Percentiles rank a stretch among this genome's conserved stretches.
phyloP scores from a whole-genome alignment of 1,140 invertebrate species.

The Myzus persicae region DNA sequence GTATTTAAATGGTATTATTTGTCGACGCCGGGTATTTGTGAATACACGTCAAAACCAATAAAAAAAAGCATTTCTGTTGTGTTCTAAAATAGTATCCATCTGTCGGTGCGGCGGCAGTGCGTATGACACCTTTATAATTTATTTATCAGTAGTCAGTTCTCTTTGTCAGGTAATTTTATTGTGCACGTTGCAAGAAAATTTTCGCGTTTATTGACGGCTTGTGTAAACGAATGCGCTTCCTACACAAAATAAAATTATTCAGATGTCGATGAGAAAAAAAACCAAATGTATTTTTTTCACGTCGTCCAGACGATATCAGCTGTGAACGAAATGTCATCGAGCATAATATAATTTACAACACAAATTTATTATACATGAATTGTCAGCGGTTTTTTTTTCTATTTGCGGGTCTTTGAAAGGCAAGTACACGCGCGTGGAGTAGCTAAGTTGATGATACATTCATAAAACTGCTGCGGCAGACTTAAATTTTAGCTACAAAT shows the following conservation, averaged over 20 bases:
- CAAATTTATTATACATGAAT: neutral
- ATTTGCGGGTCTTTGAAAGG: neutral
- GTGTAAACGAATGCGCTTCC: neutral
- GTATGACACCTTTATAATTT: conserved; percentile 26
- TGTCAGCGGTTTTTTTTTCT: neutral
- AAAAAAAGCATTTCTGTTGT: conserved; percentile 2
- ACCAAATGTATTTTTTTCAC: neutral
- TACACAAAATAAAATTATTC: conserved; percentile 13
- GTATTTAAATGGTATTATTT: conserved; percentile 30
- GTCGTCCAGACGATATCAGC: neutral
- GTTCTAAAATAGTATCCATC: neutral
- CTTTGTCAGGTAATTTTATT: conserved; percentile 45
- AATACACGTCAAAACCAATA: neutral
- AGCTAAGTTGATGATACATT: neutral
- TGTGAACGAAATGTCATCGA: neutral
- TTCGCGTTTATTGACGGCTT: neutral
- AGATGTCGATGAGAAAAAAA: neutral
- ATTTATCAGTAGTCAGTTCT: conserved; percentile 25
- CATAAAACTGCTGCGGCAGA: neutral
- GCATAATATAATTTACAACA: conserved; percentile 38
- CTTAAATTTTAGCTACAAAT: neutral
- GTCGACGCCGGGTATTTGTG: neutral
- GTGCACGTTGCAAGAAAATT: neutral
- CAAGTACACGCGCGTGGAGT: neutral
- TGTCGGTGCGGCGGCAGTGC: too few species aligned